These are phyloP conservation scores for Volucella zonaria DNA, from an alignment of 2,888 invertebrate species.

Conservation along the genomic window DNA sequence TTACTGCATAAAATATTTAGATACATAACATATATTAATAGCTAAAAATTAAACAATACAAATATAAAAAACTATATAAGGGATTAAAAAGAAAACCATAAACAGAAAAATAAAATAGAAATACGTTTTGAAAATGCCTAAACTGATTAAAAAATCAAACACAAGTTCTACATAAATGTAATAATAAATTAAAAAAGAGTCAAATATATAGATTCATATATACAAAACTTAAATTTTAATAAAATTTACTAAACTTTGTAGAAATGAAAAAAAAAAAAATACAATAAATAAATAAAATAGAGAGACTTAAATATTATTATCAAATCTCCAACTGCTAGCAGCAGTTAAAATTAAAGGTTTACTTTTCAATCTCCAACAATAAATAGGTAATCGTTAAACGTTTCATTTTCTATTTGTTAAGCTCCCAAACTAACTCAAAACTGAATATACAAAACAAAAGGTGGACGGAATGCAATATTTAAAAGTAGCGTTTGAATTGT, in stretches of 20 bases:
- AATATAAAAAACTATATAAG: background rate
- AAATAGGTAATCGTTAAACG: slow-evolving; percentile 10
- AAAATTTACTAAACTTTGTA: slow-evolving; percentile 40
- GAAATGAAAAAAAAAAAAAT: slow-evolving; percentile 14
- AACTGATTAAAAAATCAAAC: slow-evolving; percentile 50
- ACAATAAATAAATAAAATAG: too few species aligned
- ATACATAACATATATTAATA: slow-evolving; percentile 23
- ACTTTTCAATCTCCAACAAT: slow-evolving; percentile 1
- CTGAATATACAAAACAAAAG: background rate
- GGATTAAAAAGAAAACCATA: slow-evolving; percentile 13
- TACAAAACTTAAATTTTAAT: slow-evolving; percentile 26
- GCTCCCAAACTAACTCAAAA: background rate
- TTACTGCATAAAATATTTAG: slow-evolving; percentile 32
- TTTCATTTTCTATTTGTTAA: slow-evolving; percentile 25
- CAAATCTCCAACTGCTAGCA: slow-evolving; percentile 3
- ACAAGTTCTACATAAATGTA: slow-evolving; percentile 43
- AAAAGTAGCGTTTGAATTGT: slow-evolving; percentile 18
- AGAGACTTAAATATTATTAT: slow-evolving; percentile 10
- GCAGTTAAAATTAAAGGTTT: background rate
- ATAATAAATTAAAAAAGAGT: slow-evolving; percentile 35
- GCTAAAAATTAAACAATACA: slow-evolving; percentile 18
- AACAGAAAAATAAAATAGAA: slow-evolving; percentile 34
- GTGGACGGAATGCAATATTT: slow-evolving; percentile 43
- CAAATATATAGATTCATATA: slow-evolving; percentile 14
- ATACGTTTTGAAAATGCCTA: slow-evolving; percentile 51